Conservation (phyloP, 2,888 invertebrate genomes). For the Ophion obscuratus region DNA sequence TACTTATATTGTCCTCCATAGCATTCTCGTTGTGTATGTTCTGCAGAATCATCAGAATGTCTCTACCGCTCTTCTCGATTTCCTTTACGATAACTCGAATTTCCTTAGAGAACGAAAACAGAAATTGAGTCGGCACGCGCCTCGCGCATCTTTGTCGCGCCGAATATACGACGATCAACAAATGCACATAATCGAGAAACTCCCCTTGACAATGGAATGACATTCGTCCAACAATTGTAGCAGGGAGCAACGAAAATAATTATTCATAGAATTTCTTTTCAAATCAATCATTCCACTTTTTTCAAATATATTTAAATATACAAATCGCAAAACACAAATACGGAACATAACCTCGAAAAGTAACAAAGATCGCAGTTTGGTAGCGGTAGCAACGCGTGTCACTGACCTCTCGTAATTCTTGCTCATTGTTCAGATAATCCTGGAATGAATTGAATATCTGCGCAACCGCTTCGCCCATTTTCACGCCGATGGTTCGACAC, state of each 20-base stretch:
- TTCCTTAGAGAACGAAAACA: conserved; percentile 83
- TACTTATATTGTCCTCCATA: conserved; percentile 88
- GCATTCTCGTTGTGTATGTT: conserved; percentile 91
- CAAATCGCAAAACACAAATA: conserved; percentile 22
- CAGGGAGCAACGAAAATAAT: neutral
- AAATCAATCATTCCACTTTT: neutral
- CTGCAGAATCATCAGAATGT: conserved; percentile 92
- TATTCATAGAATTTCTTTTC: neutral
- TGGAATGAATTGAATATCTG: conserved; percentile 91
- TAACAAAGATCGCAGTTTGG: conserved; percentile 3
- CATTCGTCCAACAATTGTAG: neutral
- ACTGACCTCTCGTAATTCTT: conserved; percentile 91
- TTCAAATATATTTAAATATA: neutral
- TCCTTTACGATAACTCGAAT: conserved; percentile 90
- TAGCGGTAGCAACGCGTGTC: neutral
- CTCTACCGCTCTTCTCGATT: conserved; percentile 91
- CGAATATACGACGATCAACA: neutral
- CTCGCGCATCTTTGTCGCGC: conserved; percentile 14
- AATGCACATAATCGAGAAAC: conserved; percentile 32
- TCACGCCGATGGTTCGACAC: conserved; percentile 41
- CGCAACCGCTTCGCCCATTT: conserved; percentile 85
- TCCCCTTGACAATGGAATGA: neutral
- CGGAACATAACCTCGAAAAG: conserved; percentile 37
- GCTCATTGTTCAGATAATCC: conserved; percentile 90
- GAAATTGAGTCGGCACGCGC: neutral